Percentiles rank a stretch among this genome's conserved stretches.
Evolutionary conservation across 2,888 invertebrate genomes (phyloP).

Genomic region (Antheraea yamamai): DNA sequence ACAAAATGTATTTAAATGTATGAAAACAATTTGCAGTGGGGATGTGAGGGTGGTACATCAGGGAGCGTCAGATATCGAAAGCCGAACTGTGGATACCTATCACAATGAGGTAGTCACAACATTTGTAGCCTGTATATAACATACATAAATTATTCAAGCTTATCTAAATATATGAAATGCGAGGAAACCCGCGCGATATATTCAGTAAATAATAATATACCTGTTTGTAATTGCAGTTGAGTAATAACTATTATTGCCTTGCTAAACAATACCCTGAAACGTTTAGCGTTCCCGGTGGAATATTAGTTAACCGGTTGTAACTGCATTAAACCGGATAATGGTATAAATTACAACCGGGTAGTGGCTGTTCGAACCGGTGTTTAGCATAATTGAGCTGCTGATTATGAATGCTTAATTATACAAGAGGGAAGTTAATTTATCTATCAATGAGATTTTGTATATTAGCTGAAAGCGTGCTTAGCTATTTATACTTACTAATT

Average conservation of each 20-base stretch:
- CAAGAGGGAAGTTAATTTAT: slow-evolving; percentile 12
- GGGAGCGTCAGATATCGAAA: too few species aligned
- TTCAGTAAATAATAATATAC: not conserved
- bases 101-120: too few species aligned
- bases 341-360: slow-evolving; percentile 57
- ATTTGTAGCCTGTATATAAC: too few species aligned
- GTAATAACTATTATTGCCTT: slow-evolving; percentile 3
- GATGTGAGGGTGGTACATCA: too few species aligned
- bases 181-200: too few species aligned
- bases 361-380: slow-evolving; percentile 38
- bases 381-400: slow-evolving; percentile 35
- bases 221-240: not conserved
- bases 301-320: slow-evolving; percentile 49
- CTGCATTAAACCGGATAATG: slow-evolving; percentile 61
- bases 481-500: not conserved
- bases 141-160: too few species aligned
- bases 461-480: not conserved
- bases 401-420: slow-evolving; percentile 25
- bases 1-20: too few species aligned
- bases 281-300: slow-evolving; percentile 41
- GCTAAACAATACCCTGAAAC: slow-evolving; percentile 20
- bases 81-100: too few species aligned
- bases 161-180: too few species aligned
- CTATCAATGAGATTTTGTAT: not conserved
- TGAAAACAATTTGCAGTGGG: too few species aligned